Percentiles rank a stretch among this genome's conserved stretches.
These are phyloP conservation scores for Eublepharis macularius DNA, from an alignment of 2,113 vertebrate species.

Conservation along the genomic window DNA sequence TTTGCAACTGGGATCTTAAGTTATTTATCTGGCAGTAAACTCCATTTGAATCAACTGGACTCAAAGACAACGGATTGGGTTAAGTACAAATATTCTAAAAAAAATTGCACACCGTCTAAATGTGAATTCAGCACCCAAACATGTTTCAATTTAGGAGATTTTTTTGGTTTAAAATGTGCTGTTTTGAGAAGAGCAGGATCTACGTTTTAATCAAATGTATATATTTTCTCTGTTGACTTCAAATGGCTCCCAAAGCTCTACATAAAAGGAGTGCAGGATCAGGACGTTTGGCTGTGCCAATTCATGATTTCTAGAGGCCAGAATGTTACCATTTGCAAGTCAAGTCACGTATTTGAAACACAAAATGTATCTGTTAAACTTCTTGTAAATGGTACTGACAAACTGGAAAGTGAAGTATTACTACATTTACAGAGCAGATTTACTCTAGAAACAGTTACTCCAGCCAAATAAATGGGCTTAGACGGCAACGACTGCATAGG, in stretches of 20 bases:
- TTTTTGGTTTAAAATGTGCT: not conserved
- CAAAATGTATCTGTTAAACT: not conserved
- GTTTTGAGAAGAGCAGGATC: not conserved
- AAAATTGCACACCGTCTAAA: not conserved
- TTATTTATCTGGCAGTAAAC: not conserved
- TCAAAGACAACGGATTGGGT: not conserved
- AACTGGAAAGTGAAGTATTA: not conserved
- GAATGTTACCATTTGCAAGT: not conserved
- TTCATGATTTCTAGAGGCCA: not conserved
- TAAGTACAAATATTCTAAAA: not conserved
- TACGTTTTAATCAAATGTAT: not conserved
- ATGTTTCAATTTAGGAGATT: no score
- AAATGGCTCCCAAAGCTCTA: fast-evolving
- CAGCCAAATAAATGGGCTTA: no score
- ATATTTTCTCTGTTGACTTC: not conserved
- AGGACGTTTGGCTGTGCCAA: not conserved
- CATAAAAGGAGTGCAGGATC: not conserved
- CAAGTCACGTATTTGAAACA: not conserved
- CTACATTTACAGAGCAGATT: not conserved
- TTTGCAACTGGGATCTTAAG: not conserved
- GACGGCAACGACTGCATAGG: no score
- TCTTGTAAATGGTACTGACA: not conserved
- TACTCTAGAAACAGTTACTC: no score
- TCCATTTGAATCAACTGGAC: not conserved
- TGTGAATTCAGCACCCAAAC: not conserved